These are phyloP conservation scores for Itoplectis maculator DNA, from an alignment of 2,888 invertebrate genomes.

Conservation along the genomic window DNA sequence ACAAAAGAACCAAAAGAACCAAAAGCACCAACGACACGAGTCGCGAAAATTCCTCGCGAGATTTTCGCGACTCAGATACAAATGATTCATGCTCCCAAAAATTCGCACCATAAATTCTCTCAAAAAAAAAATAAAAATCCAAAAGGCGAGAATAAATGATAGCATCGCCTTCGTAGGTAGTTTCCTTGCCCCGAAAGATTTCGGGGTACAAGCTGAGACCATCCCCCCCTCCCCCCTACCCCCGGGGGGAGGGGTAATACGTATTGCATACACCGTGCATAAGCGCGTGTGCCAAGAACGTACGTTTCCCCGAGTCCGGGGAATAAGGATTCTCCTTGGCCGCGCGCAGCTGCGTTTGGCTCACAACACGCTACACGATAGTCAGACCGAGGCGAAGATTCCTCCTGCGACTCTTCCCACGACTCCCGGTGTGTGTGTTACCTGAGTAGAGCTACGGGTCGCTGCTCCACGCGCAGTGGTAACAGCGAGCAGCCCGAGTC, in stretches of 20 bases:
- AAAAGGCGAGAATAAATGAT: background rate
- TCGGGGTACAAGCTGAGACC: constrained; percentile 5
- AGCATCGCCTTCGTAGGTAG: constrained; percentile 20
- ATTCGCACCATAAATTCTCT: background rate
- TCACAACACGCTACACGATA: constrained; percentile 38
- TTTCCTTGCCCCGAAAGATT: constrained; percentile 27
- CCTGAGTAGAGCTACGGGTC: too few relatives aligned
- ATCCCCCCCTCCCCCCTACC: background rate
- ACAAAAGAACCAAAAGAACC: background rate
- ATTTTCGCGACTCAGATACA: background rate
- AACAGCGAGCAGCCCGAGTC: too few relatives aligned
- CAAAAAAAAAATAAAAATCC: background rate
- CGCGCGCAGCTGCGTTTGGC: constrained; percentile 65
- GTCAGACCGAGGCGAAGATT: constrained; percentile 47
- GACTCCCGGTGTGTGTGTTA: too few relatives aligned
- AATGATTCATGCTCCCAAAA: background rate
- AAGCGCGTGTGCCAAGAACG: constrained; percentile 47
- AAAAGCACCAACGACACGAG: background rate
- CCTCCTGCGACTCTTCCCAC: constrained; percentile 54
- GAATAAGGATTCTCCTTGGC: constrained; percentile 64
- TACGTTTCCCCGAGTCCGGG: constrained; percentile 44
- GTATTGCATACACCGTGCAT: constrained; percentile 36
- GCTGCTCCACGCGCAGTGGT: background rate
- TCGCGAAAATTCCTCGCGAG: background rate
- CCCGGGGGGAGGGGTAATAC: constrained; percentile 45